Evolutionary conservation across 2,888 invertebrate species (phyloP), one percentile per base, ranked within the genome.

Genomic region (Patella caerulea): DNA sequence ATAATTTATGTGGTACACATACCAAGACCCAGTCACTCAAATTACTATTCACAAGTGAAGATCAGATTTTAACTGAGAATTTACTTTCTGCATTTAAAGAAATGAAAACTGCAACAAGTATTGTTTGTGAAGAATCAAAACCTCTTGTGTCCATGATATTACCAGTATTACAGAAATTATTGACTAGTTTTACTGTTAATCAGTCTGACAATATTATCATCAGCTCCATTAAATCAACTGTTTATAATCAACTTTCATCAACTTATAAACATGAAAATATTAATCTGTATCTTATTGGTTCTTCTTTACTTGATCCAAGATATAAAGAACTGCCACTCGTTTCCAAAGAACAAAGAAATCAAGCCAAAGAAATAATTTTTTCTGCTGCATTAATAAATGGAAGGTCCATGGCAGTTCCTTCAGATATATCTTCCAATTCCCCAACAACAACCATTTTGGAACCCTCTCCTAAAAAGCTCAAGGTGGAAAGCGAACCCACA

Each of bases 311-410:
- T 65, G 65, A 65, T 65, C 65, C 65, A 24, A 19, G 65, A 12
- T 65, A 65, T 65, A 65, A 65, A 65, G 65, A 65, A 65, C 65
- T 65, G 19, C 65, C 65, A 65, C 24, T 65, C 24, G 24, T 65
- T 3, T 65, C 19, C 4, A 12, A 19, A 11, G 65, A 65, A 24
- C 19, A 65, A 65, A 11, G 65, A 24, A 19, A 65, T 24, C 19
- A 65, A 24, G 65, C 65, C 19, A 65, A 65, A 19, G 65, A 65
- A 65, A 11, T 65, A 0, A 65, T 65, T 12, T 65, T 65, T 24
- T 24, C 19, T 65, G 65, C 65, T 24, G 65, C 24, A 3, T 19
- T 24, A 19, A 65, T 65, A 65, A 12, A 65, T 24, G 19, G 19
- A 14, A 19, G 24, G 65, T 11, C 19, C 24, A 65, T 65, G 12